Base-by-base conservation (phyloP, 2,888 invertebrate species). In the Galeopsomyia nigrocyanea region DNA sequence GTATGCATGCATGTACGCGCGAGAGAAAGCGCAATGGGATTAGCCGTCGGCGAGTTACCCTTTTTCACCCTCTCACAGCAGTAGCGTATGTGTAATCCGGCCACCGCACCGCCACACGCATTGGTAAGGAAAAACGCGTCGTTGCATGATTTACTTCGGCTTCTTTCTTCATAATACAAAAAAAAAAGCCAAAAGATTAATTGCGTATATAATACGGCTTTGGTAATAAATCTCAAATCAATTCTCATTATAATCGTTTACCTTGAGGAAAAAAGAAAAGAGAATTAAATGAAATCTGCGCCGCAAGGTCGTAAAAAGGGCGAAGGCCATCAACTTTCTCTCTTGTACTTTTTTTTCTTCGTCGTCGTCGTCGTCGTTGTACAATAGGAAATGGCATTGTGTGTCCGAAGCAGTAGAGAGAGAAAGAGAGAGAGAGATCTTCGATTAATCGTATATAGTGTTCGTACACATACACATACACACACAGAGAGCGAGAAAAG, bases 391-490 rank as follows among this genome's bases (percentile, higher is more conserved):
- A 21, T 3, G 53, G 19, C 9, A 53, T 53, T 19, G 53, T 53
- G 14, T 16, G 31, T 16, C 57, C 10, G 13, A 26, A 26, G 16
- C 16, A n/a, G 22, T n/a, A 22, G 26, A 13, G n/a, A 51, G 64
- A 17, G 51, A 60, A 26, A 63, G 51, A 53, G 58, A 60, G 31
- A 64, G 19, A 57, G 39, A 47, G 47, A 10, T 61, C 58, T 65
- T 62, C 58, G 69, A 66, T 74, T 74, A 74, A 69, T 74, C 62
- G 22, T 13, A 56, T 56, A 21, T 21, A 56, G 56, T 56, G 56
- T 17, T 21, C 3, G 56, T 21, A 21, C 51, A n/a, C 19, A 17
- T 9, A 17, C 16, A 57, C 16, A 57, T 14, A 3, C 7, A 14
- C 26, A 14, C 31, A 26, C 16, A 6, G 31, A 57, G 22, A 19